Conservation (phyloP, 2,888 invertebrate species). For the Habroteleia sp. region DNA sequence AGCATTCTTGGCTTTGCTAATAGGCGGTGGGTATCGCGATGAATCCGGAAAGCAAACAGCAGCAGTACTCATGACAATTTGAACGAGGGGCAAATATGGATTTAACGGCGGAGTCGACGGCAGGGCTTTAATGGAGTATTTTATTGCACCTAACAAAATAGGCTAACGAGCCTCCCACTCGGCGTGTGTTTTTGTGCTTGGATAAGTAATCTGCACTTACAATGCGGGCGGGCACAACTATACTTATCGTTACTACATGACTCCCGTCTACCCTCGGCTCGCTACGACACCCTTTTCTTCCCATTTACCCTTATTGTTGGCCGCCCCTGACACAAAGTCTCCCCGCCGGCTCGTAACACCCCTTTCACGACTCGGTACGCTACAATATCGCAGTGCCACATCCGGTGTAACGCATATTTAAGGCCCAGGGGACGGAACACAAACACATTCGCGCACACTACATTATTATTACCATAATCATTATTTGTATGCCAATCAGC, state of each 20-base stretch:
- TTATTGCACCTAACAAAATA: slow-evolving; percentile 49
- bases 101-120: slow-evolving; percentile 15
- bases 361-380: slow-evolving; percentile 68
- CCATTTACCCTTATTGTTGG: slow-evolving; percentile 19
- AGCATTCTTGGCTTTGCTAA: slow-evolving; percentile 5
- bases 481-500: slow-evolving; percentile 67
- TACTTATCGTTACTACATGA: slow-evolving; percentile 53
- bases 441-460: slow-evolving; percentile 13
- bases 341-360: slow-evolving; percentile 34
- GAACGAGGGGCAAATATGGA: slow-evolving; percentile 19
- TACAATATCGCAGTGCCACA: slow-evolving; percentile 69
- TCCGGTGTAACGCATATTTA: slow-evolving; percentile 69
- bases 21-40: neutral
- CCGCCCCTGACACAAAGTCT: slow-evolving; percentile 5
- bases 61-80: neutral
- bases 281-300: slow-evolving; percentile 34
- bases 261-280: slow-evolving; percentile 30
- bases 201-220: slow-evolving; percentile 58
- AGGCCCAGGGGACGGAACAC: slow-evolving; percentile 37
- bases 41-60: slow-evolving; percentile 25
- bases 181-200: slow-evolving; percentile 41
- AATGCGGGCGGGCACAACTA: slow-evolving; percentile 52
- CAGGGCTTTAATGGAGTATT: slow-evolving; percentile 38
- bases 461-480: slow-evolving; percentile 69
- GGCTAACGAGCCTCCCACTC: slow-evolving; percentile 38